Base-by-base conservation (phyloP, 1,140 invertebrate genomes). In the Lycorma delicatula region DNA sequence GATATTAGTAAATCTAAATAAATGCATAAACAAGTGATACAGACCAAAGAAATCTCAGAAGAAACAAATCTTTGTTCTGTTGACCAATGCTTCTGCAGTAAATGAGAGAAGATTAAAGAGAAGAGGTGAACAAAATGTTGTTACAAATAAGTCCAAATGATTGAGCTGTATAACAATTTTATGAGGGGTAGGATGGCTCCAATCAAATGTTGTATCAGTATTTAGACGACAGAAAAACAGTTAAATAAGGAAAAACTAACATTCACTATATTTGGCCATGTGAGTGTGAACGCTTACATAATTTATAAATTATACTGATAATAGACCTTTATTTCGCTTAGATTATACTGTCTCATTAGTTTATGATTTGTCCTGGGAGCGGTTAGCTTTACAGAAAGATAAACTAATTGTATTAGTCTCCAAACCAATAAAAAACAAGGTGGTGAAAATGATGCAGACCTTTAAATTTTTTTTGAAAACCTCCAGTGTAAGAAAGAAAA, bases 21-120 rank as follows among this genome's bases (percentile, higher is more conserved):
- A 28, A 28, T 51, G 49, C 5, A 16, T 12, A n/a, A 12, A 7
- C 16, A 51, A 16, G 11, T 25, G 49, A 28, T 51, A 7, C 34
- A 23, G 56, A 38, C 4, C 55, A 23, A 58, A 58, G 29, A 58
- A 58, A 50, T 31, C 50, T 20, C 47, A 58, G 34, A 54, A 52
- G 38, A 47, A 56, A n/a, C 56, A 47, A 52, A 48, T 58, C 23
- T 27, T 58, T 16, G 26, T 54, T 11, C 25, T 58, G 23, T 38
- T 50, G 9, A 58, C 56, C 16, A 38, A 58, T 16, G 50, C 26
- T 22, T 56, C 55, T 20, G 50, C 51, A 18, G 23, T 23, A 20
- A 52, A 29, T 41, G 50, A 51, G 31, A 6, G 27, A 18, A 7
- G 49, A 51, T n/a, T 6, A 11, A 51, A 20, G 18, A 51, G 49